Conservation (phyloP, 2,113 vertebrate genomes). For the Machaerirhynchus nigripectus region DNA sequence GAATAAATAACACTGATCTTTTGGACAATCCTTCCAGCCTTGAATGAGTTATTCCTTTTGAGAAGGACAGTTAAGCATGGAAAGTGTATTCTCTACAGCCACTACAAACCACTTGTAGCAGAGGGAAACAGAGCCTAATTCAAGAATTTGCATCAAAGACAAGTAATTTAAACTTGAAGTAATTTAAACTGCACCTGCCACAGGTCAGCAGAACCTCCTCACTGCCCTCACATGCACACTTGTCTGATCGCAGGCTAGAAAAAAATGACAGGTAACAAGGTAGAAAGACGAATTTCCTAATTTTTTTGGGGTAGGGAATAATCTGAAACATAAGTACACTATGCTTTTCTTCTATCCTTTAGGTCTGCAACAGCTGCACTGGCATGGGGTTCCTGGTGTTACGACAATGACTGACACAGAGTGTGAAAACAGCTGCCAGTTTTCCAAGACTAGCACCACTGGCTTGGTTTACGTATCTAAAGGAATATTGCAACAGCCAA, state of each 20-base stretch:
- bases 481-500: not conserved
- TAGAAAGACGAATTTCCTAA: not conserved
- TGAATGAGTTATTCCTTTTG: not conserved
- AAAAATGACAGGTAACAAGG: not conserved
- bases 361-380: not conserved
- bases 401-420: not conserved
- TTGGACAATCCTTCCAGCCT: conserved; percentile 12
- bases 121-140: conserved; percentile 10
- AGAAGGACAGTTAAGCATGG: not conserved
- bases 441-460: not conserved
- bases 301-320: not conserved
- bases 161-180: not conserved
- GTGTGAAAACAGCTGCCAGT: not conserved
- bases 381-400: not conserved
- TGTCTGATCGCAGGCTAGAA: not conserved
- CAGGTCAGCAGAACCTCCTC: not conserved
- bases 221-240: not conserved
- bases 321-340: not conserved
- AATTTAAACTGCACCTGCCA: not conserved
- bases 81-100: conserved; percentile 12
- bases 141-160: not conserved
- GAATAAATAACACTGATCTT: conserved; percentile 41
- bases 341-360: not conserved
- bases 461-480: not conserved
- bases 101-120: not conserved